Conservation (phyloP, 2,797 vertebrate genomes). For the Orestias chungarensis region DNA sequence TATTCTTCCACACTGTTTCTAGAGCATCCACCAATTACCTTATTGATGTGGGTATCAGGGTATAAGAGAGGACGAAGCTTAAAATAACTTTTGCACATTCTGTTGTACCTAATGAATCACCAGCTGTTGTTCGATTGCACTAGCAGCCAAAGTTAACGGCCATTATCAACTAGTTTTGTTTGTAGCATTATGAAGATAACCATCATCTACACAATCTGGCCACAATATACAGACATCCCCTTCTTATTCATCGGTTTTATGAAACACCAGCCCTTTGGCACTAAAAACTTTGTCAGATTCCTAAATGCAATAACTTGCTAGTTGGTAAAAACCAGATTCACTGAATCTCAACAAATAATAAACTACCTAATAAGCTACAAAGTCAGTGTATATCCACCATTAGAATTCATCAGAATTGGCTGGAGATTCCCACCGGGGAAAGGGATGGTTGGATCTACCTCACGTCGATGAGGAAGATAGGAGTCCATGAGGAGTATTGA, state of each 20-base stretch:
- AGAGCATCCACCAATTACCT: conserved; percentile 26
- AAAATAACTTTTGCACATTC: neutral
- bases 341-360: neutral
- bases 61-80: neutral
- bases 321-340: neutral
- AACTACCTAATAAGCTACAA: neutral
- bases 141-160: neutral
- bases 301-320: neutral
- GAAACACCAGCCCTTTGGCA: neutral
- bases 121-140: neutral
- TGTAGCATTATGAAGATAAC: too few relatives aligned
- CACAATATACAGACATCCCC: too few relatives aligned
- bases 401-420: neutral
- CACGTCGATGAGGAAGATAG: neutral
- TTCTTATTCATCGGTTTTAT: neutral
- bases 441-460: neutral
- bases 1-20: neutral
- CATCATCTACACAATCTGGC: too few relatives aligned
- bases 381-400: neutral
- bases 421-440: neutral
- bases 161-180: too few relatives aligned
- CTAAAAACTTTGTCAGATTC: neutral
- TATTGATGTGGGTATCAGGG: conserved; percentile 11
- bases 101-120: neutral
- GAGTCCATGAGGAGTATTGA: neutral